These are phyloP conservation scores for Prosopocoilus inquinatus DNA, from an alignment of 2,888 invertebrate genomes.

Conservation along the genomic window DNA sequence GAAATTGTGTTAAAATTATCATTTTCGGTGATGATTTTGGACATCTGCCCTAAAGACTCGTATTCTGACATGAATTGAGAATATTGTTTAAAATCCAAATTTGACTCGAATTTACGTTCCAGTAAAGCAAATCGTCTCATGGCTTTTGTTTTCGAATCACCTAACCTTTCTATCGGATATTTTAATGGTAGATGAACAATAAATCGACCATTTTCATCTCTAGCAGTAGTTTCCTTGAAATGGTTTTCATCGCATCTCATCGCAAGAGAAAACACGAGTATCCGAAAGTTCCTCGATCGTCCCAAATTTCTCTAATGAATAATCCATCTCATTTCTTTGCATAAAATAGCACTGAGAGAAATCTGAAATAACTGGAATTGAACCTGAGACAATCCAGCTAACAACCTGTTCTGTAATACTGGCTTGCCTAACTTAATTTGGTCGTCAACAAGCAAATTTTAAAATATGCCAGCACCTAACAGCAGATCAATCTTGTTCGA, in stretches of 20 bases:
- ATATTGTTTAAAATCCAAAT: conserved; percentile 17
- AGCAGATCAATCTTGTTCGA: not conserved
- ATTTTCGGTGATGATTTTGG: conserved; percentile 6
- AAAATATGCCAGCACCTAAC: not conserved
- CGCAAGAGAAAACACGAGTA: no score
- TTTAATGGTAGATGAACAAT: no score
- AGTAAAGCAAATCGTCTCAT: conserved; percentile 14
- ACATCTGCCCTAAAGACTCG: conserved; percentile 20
- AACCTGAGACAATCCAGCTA: not conserved
- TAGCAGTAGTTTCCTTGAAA: not conserved
- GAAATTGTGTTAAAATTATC: not conserved
- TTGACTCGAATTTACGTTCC: conserved; percentile 18
- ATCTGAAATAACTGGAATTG: no score
- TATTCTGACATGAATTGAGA: conserved; percentile 25
- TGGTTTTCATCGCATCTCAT: no score
- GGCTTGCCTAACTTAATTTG: not conserved
- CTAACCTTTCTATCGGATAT: no score
- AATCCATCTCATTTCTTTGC: no score
- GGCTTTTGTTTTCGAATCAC: conserved; percentile 13
- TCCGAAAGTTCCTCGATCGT: no score
- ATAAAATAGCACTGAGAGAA: no score
- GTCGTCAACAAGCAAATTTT: not conserved
- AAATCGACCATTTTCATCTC: not conserved
- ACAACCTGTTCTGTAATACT: not conserved
- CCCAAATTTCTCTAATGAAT: no score